Evolutionary conservation across 2,888 invertebrate genomes (phyloP).

Genomic region (Lasioglossum marginatum): DNA sequence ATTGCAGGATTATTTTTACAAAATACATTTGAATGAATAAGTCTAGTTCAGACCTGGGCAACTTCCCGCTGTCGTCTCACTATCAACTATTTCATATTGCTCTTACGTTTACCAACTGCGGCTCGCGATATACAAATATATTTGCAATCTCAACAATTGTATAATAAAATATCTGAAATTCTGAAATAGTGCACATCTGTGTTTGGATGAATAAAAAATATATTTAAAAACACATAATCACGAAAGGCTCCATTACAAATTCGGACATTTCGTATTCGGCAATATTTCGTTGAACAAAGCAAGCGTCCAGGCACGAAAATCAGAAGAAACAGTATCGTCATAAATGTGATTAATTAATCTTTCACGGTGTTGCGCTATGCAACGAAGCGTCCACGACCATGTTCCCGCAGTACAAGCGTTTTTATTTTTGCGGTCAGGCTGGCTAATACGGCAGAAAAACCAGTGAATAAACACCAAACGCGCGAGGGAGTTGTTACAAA

Average conservation of each 20-base stretch:
- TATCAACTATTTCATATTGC: too few species aligned
- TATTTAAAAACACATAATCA: too few species aligned
- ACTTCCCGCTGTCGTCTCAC: too few species aligned
- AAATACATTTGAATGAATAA: too few species aligned
- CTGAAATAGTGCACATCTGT: too few species aligned
- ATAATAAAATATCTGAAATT: too few species aligned
- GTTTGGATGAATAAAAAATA: too few species aligned
- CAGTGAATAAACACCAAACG: background rate
- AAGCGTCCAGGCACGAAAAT: background rate
- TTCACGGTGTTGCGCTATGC: background rate
- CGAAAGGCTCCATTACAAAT: background rate
- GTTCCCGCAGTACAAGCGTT: background rate
- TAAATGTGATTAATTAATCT: background rate
- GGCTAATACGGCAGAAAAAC: conserved; percentile 11
- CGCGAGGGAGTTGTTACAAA: conserved; percentile 2
- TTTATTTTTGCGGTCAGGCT: conserved; percentile 31
- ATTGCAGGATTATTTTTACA: too few species aligned
- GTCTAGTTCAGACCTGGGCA: too few species aligned
- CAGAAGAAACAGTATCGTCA: background rate
- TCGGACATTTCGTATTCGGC: background rate
- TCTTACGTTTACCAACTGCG: too few species aligned
- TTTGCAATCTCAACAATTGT: too few species aligned
- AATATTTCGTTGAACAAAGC: background rate
- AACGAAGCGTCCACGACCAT: background rate
- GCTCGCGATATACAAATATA: too few species aligned